Base-by-base conservation (phyloP, 2,113 vertebrate genomes). In the Garra rufa region DNA sequence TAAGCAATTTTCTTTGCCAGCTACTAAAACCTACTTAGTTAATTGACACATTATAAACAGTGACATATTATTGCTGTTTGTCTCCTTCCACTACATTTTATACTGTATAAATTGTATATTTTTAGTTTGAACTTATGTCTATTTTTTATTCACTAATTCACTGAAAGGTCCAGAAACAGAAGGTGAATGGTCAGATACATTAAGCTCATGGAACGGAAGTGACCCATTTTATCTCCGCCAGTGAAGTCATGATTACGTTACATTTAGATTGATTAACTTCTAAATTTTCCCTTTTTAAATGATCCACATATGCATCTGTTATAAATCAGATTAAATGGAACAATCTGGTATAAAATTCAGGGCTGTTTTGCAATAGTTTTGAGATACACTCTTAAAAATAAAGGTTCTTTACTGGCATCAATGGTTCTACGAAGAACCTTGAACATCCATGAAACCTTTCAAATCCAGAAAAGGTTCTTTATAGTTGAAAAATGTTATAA, bases 151-250 rank as follows among this genome's bases (percentile, higher is more conserved):
- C 8, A n/a, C 21, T 21, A 2, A 21, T 9, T 55, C 2, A 34
- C n/a, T n/a, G 6, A 70, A 70, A 41, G 9, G 24, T 59, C n/a
- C 9, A 19, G 50, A 52, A 52, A 6, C 6, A 34, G 17, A 17
- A 70, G 67, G 34, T 70, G 19, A 70, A 70, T 6, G 67, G 67
- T 70, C 67, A 70, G 38, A 41, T 70, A n/a, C 34, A 10, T 70
- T 9, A 70, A 41, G 17, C 65, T 69, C 65, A 69, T 69, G 30
- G 30, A 69, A 69, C 30, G 65, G 67, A 38, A 41, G 30, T 21
- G 4, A 70, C 67, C 17, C 19, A 10, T 19, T 69, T 38, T 11
- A 1, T 21, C 19, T 38, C 1, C 9, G 41, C 4, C 30, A 70
- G 9, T 41, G 65, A 74, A 0, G 7, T n/a, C 71, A 74, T 50